Evolutionary conservation across 30 jellyfish, hydroid and myxozoan species (phyloP), one percentile per base, ranked within the genome.

Genomic region (Mastigias papua): DNA sequence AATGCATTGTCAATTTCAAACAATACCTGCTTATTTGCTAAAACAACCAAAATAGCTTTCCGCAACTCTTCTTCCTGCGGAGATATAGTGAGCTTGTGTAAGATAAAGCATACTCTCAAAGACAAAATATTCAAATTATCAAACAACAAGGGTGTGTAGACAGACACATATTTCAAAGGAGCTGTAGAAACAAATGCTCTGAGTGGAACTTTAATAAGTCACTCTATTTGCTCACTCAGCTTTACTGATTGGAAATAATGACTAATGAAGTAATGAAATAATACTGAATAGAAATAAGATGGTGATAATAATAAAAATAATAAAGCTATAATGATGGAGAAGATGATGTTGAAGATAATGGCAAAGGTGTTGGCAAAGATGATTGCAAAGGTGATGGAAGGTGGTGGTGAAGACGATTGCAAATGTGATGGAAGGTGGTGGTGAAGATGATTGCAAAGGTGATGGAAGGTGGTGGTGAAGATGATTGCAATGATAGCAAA

Each of bases 1-100:
- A 42, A 42, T 42, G 54, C 13, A 42, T 4, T 42, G n/a, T 54
- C 25, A 54, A 54, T 2, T 2, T 54, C 27, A 11, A 54, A 2
- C 27, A 6, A 1, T 29, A 95, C 99, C 99, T 95, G 99, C 68
- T 95, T 95, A 82, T 95, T 95, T 48, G 99, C 99, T 35, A 95
- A 85, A 29, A 95, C 99, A 58, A 97, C 92, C 16, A 95, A 74
- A 26, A 95, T 89, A 4, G 99, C 89, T 48, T 95, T 90, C 71
- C 90, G 86, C 57, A 95, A 70, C 82, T 95, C 99, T 86, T 95
- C 99, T 76, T 95, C 99, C 99, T 95, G 80, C 1, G 67, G 27
- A 19, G 25, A 54, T 11, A 54, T 54, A 5, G 9, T 54, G 17
- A 16, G 17, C n/a, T 5, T 54, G 67, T 54, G 54, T 4, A 42